Evolutionary conservation across 2,888 invertebrate genomes (phyloP).

Genomic region (Oscheius sp.): DNA sequence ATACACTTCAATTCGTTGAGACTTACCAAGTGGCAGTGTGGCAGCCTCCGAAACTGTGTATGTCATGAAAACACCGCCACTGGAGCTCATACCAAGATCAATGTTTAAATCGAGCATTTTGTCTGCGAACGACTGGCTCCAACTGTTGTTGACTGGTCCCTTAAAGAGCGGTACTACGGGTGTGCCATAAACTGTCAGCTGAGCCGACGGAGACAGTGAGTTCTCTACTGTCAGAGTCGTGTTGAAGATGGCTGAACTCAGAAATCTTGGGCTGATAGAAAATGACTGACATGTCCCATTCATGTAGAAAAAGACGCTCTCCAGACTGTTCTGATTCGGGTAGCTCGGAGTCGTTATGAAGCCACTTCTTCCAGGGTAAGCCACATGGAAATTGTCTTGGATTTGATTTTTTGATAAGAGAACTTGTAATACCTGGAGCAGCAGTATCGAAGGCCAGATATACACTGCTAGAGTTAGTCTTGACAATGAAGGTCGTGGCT

Average conservation of each 20-base stretch:
- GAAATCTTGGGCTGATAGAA: background rate
- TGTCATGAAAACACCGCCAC: background rate
- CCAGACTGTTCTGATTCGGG: background rate
- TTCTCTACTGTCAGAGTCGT: background rate
- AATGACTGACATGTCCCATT: background rate
- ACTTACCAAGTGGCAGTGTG: background rate
- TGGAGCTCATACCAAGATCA: background rate
- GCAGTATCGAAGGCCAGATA: background rate
- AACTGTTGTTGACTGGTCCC: background rate
- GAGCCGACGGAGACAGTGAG: background rate
- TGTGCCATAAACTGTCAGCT: background rate
- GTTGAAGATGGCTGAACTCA: background rate
- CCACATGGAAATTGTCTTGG: background rate
- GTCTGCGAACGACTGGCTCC: background rate
- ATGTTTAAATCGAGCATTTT: background rate
- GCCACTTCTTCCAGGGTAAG: background rate
- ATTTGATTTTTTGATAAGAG: background rate
- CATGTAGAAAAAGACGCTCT: slow-evolving; percentile 8
- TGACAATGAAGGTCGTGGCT: background rate
- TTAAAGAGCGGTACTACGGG: background rate
- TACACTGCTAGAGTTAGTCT: background rate
- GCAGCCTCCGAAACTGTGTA: background rate
- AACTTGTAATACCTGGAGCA: background rate
- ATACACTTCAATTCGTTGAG: background rate
- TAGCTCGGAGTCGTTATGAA: background rate